Evolutionary conservation across 2,797 vertebrate species (phyloP).

Genomic region (Diplodus sargus): DNA sequence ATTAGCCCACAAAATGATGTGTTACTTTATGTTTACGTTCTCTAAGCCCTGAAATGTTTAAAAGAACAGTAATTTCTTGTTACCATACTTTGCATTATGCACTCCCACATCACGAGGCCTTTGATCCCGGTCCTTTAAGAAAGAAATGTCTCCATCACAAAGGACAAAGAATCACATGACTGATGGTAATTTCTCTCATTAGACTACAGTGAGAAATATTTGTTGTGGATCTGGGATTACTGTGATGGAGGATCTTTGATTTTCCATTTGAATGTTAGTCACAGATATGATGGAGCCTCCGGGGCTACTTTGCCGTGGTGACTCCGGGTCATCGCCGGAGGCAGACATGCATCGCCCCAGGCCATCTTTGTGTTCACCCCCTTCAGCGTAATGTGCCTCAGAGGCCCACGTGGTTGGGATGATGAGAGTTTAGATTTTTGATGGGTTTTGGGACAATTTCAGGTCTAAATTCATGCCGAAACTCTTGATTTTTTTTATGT

Average conservation of each 20-base stretch:
- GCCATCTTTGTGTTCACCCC: conserved; percentile 53
- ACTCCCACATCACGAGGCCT: conserved; percentile 9
- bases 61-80: conserved; percentile 2
- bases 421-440: conserved; percentile 23
- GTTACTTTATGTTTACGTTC: conserved; percentile 3
- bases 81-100: background rate
- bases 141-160: conserved; percentile 27
- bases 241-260: conserved; percentile 40
- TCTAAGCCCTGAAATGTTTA: background rate
- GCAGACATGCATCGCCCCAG: conserved; percentile 62
- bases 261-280: conserved; percentile 34
- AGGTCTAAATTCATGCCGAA: background rate
- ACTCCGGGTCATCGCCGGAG: conserved; percentile 64
- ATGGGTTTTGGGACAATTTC: conserved; percentile 8
- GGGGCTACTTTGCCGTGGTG: conserved; percentile 54
- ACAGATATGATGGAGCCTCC: conserved; percentile 56
- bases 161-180: conserved; percentile 19
- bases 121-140: conserved; percentile 17
- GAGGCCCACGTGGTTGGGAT: conserved; percentile 19
- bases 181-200: conserved; percentile 35
- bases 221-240: conserved; percentile 23
- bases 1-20: background rate
- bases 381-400: conserved; percentile 54
- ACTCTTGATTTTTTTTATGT: background rate
- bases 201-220: conserved; percentile 19